Percentiles rank a stretch among this genome's conserved stretches.
phyloP scores from a whole-genome alignment of 2,888 invertebrate species.

The Biston stratarius region DNA sequence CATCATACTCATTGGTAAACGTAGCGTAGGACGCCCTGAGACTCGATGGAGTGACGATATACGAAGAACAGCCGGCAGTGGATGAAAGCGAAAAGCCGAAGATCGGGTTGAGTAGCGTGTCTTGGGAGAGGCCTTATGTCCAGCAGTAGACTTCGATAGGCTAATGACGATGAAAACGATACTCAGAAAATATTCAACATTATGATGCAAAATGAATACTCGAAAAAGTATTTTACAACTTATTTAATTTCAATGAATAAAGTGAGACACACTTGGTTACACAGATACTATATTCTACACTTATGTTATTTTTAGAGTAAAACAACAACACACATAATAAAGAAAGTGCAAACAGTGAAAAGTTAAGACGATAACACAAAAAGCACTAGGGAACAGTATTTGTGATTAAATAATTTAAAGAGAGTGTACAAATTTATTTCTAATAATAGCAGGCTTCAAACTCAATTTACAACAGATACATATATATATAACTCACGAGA shows the following conservation, averaged over 20 bases:
- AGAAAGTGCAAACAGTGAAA: slow-evolving; percentile 5
- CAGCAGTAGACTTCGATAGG: no score
- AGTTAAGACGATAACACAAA: slow-evolving; percentile 2
- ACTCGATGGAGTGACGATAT: no score
- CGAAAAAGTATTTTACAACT: background rate
- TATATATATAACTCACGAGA: background rate
- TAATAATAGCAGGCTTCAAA: background rate
- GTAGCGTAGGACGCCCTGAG: no score
- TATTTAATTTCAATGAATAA: background rate
- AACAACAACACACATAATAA: slow-evolving; percentile 11
- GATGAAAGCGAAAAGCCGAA: no score
- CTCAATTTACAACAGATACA: background rate
- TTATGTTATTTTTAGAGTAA: background rate
- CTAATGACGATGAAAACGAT: no score
- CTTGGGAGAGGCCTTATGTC: no score
- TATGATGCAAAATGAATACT: background rate
- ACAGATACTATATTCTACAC: background rate
- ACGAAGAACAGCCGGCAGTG: no score
- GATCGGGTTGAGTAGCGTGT: no score
- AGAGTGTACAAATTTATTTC: background rate
- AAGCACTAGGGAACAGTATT: slow-evolving; percentile 11
- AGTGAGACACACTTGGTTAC: background rate
- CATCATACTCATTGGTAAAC: no score
- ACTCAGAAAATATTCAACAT: no score
- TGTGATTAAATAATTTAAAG: background rate